Evolutionary conservation across 1,140 invertebrate genomes (phyloP).

Genomic region (Charaxes varanes): DNA sequence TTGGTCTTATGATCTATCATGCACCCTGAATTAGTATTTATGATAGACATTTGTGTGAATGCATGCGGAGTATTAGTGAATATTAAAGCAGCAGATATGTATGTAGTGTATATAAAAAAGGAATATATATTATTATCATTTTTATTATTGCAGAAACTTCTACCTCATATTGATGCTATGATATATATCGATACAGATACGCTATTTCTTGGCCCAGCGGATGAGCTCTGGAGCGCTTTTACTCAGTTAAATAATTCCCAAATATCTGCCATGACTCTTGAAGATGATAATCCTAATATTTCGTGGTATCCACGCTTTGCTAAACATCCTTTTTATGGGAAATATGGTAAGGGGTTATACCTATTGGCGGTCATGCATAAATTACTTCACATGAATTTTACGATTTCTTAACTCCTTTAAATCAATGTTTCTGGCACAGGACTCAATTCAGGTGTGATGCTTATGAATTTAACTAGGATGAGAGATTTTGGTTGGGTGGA

Average conservation of each 20-base stretch:
- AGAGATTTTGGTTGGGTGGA: slow-evolving; percentile 88
- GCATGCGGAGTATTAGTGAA: too few species aligned
- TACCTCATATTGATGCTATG: slow-evolving; percentile 87
- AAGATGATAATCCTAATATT: slow-evolving; percentile 92
- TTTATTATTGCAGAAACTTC: slow-evolving; percentile 77
- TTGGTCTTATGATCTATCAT: too few species aligned
- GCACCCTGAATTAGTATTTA: too few species aligned
- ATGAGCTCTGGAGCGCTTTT: slow-evolving; percentile 90
- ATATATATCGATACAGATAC: slow-evolving; percentile 97
- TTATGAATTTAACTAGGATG: slow-evolving; percentile 97
- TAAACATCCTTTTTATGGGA: slow-evolving; percentile 94
- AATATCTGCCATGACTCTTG: slow-evolving; percentile 89
- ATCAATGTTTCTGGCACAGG: slow-evolving; percentile 73
- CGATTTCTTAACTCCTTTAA: background rate
- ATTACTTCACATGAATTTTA: too few species aligned
- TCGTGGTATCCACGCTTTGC: slow-evolving; percentile 98
- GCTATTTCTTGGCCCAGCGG: slow-evolving; percentile 88
- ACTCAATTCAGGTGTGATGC: slow-evolving; percentile 96
- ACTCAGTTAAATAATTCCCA: slow-evolving; percentile 89
- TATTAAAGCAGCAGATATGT: too few species aligned
- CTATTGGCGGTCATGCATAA: too few species aligned
- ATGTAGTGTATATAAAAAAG: too few species aligned
- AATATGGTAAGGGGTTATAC: slow-evolving; percentile 77
- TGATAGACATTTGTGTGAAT: too few species aligned
- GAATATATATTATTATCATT: slow-evolving; percentile 4